phyloP scores from a whole-genome alignment of 2,113 vertebrate genomes.

The Cranoglanis bouderius region DNA sequence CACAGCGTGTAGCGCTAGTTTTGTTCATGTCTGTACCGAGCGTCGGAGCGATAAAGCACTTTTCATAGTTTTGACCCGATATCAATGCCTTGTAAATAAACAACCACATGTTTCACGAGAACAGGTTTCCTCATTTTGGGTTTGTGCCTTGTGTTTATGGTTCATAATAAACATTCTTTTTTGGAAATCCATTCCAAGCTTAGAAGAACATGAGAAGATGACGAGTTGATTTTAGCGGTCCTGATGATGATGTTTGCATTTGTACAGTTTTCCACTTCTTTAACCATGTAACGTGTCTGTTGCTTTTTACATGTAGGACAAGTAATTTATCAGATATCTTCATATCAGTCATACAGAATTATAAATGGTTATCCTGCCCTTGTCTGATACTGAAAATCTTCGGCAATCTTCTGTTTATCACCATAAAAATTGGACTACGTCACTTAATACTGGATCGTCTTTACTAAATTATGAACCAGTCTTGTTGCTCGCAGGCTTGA shows the following conservation, averaged over 20 bases:
- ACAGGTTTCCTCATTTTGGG: background rate
- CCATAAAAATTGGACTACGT: no score
- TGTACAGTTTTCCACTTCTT: no score
- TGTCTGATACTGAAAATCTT: no score
- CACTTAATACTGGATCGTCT: no score
- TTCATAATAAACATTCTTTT: background rate
- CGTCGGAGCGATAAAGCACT: constrained; percentile 46
- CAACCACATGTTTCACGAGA: constrained; percentile 12
- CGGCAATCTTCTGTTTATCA: no score
- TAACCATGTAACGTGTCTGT: no score
- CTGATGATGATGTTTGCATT: background rate
- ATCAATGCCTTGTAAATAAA: constrained; percentile 39
- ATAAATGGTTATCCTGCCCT: background rate
- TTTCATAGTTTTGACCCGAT: constrained; percentile 48
- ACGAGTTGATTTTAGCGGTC: background rate
- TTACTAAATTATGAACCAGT: no score
- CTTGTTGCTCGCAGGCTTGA: no score
- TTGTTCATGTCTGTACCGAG: constrained; percentile 44
- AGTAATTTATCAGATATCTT: background rate
- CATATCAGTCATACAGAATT: background rate
- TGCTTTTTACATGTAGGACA: background rate
- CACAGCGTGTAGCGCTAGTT: constrained; percentile 50
- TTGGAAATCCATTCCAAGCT: background rate
- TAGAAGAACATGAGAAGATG: background rate
- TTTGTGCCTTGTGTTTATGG: no score